These are phyloP conservation scores for Ispidina lecontei DNA, from an alignment of 2,797 vertebrate genomes.

Conservation along the genomic window DNA sequence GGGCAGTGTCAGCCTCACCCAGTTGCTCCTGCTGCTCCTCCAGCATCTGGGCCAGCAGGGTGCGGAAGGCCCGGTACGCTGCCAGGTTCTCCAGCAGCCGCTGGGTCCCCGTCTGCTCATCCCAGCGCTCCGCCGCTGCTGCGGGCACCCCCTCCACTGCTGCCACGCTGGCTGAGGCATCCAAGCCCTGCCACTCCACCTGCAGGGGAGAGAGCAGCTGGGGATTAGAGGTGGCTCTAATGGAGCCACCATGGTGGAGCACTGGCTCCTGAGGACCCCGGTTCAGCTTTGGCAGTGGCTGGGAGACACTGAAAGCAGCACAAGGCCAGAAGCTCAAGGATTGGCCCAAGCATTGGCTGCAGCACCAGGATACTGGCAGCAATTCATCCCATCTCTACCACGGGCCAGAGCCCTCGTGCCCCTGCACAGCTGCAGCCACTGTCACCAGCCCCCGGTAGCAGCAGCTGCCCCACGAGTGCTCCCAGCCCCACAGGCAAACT, in stretches of 20 bases:
- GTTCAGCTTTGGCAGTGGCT: rapidly evolving
- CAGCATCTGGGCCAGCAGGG: conserved; percentile 74
- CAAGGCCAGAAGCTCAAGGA: rapidly evolving
- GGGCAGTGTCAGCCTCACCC: conserved; percentile 39
- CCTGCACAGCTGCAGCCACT: background rate
- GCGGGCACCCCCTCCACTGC: conserved; percentile 65
- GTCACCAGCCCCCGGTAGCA: rapidly evolving
- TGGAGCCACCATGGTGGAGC: background rate
- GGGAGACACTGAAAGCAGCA: rapidly evolving
- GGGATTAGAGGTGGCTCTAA: background rate
- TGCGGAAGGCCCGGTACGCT: conserved; percentile 74
- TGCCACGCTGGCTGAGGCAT: conserved; percentile 51
- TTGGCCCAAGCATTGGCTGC: rapidly evolving
- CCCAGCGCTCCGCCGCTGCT: conserved; percentile 69
- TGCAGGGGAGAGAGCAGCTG: background rate
- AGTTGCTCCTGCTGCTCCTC: conserved; percentile 75
- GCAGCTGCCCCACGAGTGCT: rapidly evolving
- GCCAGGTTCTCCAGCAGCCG: conserved; percentile 75
- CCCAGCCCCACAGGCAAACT: rapidly evolving
- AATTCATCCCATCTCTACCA: rapidly evolving
- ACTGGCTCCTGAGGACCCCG: rapidly evolving
- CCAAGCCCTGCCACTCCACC: conserved; percentile 75
- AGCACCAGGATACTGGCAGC: rapidly evolving
- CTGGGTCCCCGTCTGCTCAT: conserved; percentile 70
- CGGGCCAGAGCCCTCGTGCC: rapidly evolving